Base-by-base conservation (phyloP, 2,113 vertebrate species). In the Glaucidium brasilianum region DNA sequence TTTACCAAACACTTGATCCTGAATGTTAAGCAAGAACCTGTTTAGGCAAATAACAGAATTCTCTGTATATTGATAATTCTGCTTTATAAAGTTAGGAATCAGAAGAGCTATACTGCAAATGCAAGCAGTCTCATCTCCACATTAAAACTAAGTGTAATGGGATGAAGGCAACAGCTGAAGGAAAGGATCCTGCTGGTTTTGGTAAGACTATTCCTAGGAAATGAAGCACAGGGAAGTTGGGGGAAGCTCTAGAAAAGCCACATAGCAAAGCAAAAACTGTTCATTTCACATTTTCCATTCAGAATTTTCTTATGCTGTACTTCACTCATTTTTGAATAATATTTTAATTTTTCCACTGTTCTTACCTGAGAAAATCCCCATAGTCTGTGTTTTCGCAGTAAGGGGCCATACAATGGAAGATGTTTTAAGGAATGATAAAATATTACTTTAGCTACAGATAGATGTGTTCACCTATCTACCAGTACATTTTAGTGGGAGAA, bases 381-480 rank as follows among this genome's bases (percentile, higher is more conserved):
- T 22, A 50, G 19, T 20, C 15, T 68, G 27, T 82, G 16, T 45
- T 88, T 41, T 81, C 66, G 77, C 8, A 19, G 12, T 52, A 50
- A 53, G 22, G 12, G 5, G 2, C 3, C 11, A 22, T 37, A 13
- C 3, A 37, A 0, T 16, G 2, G 8, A 49, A 74, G 6, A 7
- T 52, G 43, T 30, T 69, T 23, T 25, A 69, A 23, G 7, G 13
- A 89, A 74, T 68, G 18, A 52, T 32, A 71, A 85, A 93, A 69
- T 58, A 64, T 19, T 55, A 52, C 3, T 78, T 75, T 77, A 94
- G 26, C 29, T 4, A 19, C 21, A 62, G 29, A 60, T 7, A 66
- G 15, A 30, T 75, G 3, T 47, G 5, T 60, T 73, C 18, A 50
- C 23, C n/a, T 53, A 13, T 22, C 8, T 74, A 23, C 5, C 25